Evolutionary conservation across 1,140 invertebrate genomes (phyloP).

Genomic region (Oncopodura yosiiana): DNA sequence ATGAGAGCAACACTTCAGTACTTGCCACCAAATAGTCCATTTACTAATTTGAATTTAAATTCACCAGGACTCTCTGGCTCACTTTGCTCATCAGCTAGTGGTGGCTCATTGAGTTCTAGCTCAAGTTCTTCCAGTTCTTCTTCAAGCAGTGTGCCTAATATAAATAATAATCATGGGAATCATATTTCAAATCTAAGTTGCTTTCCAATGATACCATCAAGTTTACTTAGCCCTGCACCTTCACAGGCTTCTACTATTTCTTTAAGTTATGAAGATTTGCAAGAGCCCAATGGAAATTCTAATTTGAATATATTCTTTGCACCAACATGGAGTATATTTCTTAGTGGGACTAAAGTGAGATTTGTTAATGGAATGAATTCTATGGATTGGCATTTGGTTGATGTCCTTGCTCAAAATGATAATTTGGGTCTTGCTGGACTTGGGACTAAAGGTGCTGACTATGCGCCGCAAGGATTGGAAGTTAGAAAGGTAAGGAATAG

Average conservation of each 20-base stretch:
- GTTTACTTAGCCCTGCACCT: conserved; percentile 37
- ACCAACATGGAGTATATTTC: conserved; percentile 37
- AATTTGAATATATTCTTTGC: conserved; percentile 26
- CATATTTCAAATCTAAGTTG: conserved; percentile 10
- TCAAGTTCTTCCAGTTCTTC: too few relatives aligned
- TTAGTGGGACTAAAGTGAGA: conserved; percentile 36
- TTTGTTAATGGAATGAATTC: conserved; percentile 34
- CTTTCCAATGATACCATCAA: conserved; percentile 36
- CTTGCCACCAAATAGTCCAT: conserved; percentile 31
- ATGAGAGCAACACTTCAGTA: conserved; percentile 23
- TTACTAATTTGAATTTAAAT: conserved; percentile 30
- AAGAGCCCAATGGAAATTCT: too few relatives aligned
- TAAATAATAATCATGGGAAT: neutral
- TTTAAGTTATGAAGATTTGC: conserved; percentile 36
- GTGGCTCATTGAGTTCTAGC: neutral
- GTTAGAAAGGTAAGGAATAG: conserved; percentile 27
- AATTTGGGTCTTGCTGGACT: conserved; percentile 27
- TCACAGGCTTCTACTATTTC: conserved; percentile 40
- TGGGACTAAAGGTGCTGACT: conserved; percentile 33
- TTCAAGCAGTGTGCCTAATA: conserved; percentile 1
- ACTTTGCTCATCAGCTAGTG: neutral
- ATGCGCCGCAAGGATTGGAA: conserved; percentile 36
- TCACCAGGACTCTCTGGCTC: conserved; percentile 10
- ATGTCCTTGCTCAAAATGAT: conserved; percentile 24
- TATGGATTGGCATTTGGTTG: conserved; percentile 31